Percentiles rank a stretch among this genome's conserved stretches.
These are phyloP conservation scores for Thelaira solivaga DNA, from an alignment of 2,888 invertebrate species.

Conservation along the genomic window DNA sequence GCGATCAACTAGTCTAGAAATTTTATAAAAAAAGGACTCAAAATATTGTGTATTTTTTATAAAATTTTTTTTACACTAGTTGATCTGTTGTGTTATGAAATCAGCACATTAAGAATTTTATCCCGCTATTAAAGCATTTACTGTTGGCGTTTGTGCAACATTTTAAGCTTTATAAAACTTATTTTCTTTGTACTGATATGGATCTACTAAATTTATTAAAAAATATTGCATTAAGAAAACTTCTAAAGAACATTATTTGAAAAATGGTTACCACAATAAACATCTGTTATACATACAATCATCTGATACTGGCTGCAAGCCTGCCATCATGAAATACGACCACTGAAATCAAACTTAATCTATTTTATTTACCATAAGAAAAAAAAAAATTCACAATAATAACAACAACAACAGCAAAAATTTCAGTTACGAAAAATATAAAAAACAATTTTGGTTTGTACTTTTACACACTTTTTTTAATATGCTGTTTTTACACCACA, in stretches of 20 bases:
- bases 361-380: background rate
- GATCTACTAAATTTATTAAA: slow-evolving; percentile 45
- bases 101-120: background rate
- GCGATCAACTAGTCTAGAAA: no score
- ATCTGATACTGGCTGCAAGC: no score
- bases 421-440: no score
- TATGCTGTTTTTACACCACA: no score
- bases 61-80: no score
- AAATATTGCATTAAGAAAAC: slow-evolving; percentile 26
- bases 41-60: no score
- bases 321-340: slow-evolving; percentile 31
- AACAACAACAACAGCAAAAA: no score
- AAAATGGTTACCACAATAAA: slow-evolving; percentile 18
- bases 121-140: background rate
- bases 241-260: slow-evolving; percentile 28
- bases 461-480: no score
- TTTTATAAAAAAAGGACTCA: no score
- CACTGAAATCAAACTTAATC: slow-evolving; percentile 31
- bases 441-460: no score
- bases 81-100: no score
- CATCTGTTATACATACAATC: slow-evolving; percentile 45
- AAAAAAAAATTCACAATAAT: no score
- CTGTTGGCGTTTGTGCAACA: slow-evolving; percentile 37
- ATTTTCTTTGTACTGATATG: slow-evolving; percentile 35
- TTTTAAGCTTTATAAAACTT: slow-evolving; percentile 34